Evolutionary conservation across 1,140 invertebrate genomes (phyloP).

Genomic region (Galendromus occidentalis): DNA sequence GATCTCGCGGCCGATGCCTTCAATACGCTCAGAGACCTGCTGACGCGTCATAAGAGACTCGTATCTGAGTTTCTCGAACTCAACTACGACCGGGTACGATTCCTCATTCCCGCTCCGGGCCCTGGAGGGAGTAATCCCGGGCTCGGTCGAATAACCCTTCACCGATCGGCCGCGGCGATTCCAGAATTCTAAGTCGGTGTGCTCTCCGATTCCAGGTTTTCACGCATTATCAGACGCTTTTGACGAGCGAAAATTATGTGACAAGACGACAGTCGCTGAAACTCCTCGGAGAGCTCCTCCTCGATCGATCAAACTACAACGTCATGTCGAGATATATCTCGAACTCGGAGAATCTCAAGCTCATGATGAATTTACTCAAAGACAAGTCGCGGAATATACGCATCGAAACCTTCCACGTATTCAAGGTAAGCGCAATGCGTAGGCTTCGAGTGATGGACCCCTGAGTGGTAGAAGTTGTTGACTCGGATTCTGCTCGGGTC

Average conservation of each 20-base stretch:
- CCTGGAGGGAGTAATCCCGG: too few relatives aligned
- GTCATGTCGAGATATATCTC: constrained; percentile 36
- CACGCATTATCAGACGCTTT: constrained; percentile 76
- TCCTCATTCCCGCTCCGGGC: background rate
- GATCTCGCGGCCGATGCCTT: constrained; percentile 99
- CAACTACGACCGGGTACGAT: constrained; percentile 61
- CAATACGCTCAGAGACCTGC: constrained; percentile 98
- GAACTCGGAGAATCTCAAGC: constrained; percentile 35
- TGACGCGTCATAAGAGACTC: constrained; percentile 93
- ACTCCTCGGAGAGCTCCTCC: constrained; percentile 33
- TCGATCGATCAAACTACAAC: constrained; percentile 36
- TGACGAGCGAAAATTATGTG: constrained; percentile 98
- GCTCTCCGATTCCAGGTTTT: constrained; percentile 59
- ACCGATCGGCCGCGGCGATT: too few relatives aligned
- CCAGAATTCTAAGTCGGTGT: too few relatives aligned
- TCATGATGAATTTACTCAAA: constrained; percentile 37
- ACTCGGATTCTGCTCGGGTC: too few relatives aligned
- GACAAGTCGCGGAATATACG: constrained; percentile 36
- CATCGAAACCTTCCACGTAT: constrained; percentile 39
- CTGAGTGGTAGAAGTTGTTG: too few relatives aligned
- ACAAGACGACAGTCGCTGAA: constrained; percentile 89
- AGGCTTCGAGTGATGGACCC: too few relatives aligned
- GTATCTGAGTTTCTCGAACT: constrained; percentile 94
- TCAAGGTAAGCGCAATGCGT: constrained; percentile 32
- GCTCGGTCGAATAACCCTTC: too few relatives aligned